Percentiles rank a stretch among this genome's conserved stretches.
phyloP scores from a whole-genome alignment of 2,888 invertebrate genomes.

The Amblyjoppa fuscipennis region DNA sequence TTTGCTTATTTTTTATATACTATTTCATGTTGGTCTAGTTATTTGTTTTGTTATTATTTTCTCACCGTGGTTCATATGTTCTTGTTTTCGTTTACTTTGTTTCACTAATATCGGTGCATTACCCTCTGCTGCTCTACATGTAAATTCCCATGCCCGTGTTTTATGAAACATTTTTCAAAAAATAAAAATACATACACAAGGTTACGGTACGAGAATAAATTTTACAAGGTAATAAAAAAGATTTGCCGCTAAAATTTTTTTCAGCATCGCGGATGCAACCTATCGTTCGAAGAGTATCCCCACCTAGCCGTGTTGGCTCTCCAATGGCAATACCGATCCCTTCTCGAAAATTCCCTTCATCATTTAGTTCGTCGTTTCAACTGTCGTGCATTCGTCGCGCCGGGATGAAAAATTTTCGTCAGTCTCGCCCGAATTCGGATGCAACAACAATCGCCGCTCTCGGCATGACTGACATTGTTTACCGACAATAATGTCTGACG shows the following conservation, averaged over 20 bases:
- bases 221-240: not conserved
- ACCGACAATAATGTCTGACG: slow-evolving; percentile 75
- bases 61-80: no score
- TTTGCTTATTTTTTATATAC: no score
- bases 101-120: no score
- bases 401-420: not conserved
- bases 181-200: not conserved
- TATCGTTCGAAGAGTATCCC: slow-evolving; percentile 70
- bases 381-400: not conserved
- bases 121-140: no score
- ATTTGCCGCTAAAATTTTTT: not conserved
- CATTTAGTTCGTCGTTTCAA: not conserved
- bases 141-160: no score
- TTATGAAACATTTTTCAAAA: no score
- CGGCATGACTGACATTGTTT: slow-evolving; percentile 9
- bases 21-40: no score
- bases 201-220: no score
- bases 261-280: slow-evolving; percentile 68
- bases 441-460: slow-evolving; percentile 22
- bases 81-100: no score
- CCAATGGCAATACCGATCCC: slow-evolving; percentile 2
- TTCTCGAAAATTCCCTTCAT: slow-evolving; percentile 4
- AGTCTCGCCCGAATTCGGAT: slow-evolving; percentile 13
- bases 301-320: not conserved
- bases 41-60: no score